Percentiles rank a stretch among this genome's conserved stretches.
These are phyloP conservation scores for Actenoides hombroni DNA, from an alignment of 2,113 vertebrate genomes.

Conservation along the genomic window DNA sequence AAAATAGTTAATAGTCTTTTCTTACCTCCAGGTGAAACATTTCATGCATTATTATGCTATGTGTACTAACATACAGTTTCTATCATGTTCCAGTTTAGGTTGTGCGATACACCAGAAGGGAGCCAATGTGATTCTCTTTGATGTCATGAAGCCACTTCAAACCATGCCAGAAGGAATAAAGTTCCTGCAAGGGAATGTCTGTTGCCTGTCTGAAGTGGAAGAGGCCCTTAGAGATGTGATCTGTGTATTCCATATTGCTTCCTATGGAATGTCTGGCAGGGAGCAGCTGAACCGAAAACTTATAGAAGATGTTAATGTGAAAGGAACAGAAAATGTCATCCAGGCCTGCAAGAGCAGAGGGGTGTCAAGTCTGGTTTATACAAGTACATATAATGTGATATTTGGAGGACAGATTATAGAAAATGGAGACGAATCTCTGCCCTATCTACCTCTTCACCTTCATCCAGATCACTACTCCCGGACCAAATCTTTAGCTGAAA, in stretches of 20 bases:
- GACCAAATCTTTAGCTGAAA: slow-evolving; percentile 92
- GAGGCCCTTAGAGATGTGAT: slow-evolving; percentile 73
- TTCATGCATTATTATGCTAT: background rate
- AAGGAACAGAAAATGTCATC: slow-evolving; percentile 87
- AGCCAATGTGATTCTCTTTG: slow-evolving; percentile 84
- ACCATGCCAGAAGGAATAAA: slow-evolving; percentile 75
- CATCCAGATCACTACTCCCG: slow-evolving; percentile 93
- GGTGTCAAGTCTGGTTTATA: slow-evolving; percentile 87
- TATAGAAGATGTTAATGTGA: slow-evolving; percentile 88
- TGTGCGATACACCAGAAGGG: slow-evolving; percentile 78
- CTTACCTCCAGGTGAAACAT: background rate
- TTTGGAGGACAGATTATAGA: slow-evolving; percentile 91
- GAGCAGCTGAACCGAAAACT: slow-evolving; percentile 87
- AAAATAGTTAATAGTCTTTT: background rate
- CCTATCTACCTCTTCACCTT: slow-evolving; percentile 90
- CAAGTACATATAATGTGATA: slow-evolving; percentile 92
- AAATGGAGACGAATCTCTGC: slow-evolving; percentile 89
- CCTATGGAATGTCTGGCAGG: slow-evolving; percentile 93
- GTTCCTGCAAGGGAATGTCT: slow-evolving; percentile 84
- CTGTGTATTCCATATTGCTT: slow-evolving; percentile 91
- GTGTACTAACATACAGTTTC: background rate
- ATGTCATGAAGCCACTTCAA: slow-evolving; percentile 73
- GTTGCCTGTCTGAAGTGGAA: slow-evolving; percentile 77
- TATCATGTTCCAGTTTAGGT: slow-evolving; percentile 80
- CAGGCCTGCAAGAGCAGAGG: slow-evolving; percentile 75